Conservation (phyloP, 2,797 vertebrate genomes). For the Chloroceryle amazona region DNA sequence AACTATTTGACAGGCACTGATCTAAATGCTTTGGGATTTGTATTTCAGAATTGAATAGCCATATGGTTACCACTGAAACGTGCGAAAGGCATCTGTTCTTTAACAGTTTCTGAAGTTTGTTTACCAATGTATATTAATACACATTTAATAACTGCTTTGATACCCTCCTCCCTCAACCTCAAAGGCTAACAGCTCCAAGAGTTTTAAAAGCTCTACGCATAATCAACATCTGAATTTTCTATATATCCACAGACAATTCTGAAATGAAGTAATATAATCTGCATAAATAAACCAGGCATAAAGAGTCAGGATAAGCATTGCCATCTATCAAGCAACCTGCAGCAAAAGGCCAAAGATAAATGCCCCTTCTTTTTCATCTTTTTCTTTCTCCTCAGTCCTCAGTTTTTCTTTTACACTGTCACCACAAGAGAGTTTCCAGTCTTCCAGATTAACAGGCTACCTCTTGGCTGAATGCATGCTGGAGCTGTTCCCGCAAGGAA, state of each 20-base stretch:
- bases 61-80: not conserved
- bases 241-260: not conserved
- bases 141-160: not conserved
- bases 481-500: not conserved
- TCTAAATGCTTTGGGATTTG: slow-evolving; percentile 26
- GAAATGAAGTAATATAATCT: not conserved
- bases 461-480: not conserved
- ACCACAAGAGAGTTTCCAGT: not conserved
- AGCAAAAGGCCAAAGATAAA: not conserved
- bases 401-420: not conserved
- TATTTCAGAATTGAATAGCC: not conserved
- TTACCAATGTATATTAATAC: not conserved
- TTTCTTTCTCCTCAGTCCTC: not conserved
- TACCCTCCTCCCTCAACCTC: not conserved
- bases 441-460: too few species aligned
- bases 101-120: slow-evolving; percentile 16
- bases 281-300: not conserved
- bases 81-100: slow-evolving; percentile 33
- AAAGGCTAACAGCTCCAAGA: not conserved
- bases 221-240: not conserved
- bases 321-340: not conserved
- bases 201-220: not conserved
- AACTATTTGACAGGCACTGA: slow-evolving; percentile 19
- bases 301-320: not conserved
- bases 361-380: not conserved